Conservation (phyloP, 2,888 invertebrate species). For the Shargacucullia verbasci region DNA sequence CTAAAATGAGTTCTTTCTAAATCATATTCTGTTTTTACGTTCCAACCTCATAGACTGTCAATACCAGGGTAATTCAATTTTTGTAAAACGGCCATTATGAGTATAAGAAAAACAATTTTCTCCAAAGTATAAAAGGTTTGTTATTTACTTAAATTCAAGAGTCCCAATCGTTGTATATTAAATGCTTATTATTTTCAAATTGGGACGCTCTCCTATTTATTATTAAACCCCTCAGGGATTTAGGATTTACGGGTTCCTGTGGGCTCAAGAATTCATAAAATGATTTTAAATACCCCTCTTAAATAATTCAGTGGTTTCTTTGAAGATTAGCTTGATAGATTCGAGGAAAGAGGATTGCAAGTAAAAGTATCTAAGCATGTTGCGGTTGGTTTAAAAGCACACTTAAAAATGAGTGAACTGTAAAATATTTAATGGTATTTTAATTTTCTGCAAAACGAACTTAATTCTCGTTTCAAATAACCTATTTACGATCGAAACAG, state of each 20-base stretch:
- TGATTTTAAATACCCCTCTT: conserved; percentile 69
- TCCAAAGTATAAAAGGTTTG: conserved; percentile 20
- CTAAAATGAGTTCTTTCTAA: conserved; percentile 2
- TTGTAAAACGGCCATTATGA: conserved; percentile 22
- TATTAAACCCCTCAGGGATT: conserved; percentile 68
- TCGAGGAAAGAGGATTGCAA: conserved; percentile 49
- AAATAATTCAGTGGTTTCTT: conserved; percentile 74
- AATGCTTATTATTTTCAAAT: conserved; percentile 58
- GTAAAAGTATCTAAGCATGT: conserved; percentile 59
- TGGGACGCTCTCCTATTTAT: conserved; percentile 59
- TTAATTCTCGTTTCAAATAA: conserved; percentile 3
- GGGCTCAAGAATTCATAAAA: conserved; percentile 65
- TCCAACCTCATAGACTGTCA: conserved; percentile 31
- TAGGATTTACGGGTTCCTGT: conserved; percentile 59
- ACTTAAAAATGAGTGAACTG: conserved; percentile 16
- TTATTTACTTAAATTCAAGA: conserved; percentile 41
- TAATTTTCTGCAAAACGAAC: conserved; percentile 24
- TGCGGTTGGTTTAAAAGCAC: conserved; percentile 30
- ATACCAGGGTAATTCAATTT: conserved; percentile 46
- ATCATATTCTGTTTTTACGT: conserved; percentile 8
- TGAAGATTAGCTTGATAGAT: conserved; percentile 67
- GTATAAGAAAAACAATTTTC: conserved; percentile 33
- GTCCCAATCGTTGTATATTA: conserved; percentile 45
- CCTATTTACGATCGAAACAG: conserved; percentile 13
- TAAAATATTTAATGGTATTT: conserved; percentile 9